Conservation (phyloP, 1,140 invertebrate species). For the Philopotamus ludificatus region DNA sequence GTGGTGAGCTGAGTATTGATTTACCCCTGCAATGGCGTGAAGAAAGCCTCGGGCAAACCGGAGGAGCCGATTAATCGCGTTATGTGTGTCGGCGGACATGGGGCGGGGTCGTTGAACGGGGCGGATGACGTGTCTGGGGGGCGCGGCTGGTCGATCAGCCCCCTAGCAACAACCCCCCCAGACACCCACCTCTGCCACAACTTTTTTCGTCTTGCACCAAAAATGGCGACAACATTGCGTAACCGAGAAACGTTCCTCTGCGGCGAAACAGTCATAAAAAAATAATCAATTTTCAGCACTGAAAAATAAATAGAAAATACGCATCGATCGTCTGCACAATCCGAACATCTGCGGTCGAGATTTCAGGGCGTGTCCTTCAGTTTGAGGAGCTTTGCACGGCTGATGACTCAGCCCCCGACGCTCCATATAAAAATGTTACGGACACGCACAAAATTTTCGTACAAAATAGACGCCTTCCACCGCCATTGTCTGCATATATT, state of each 20-base stretch:
- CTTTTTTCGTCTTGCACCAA: conserved; percentile 10
- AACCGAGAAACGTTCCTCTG: no score
- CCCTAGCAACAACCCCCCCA: background rate
- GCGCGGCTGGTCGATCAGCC: background rate
- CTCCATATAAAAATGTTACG: background rate
- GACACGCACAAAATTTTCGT: background rate
- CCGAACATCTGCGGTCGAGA: no score
- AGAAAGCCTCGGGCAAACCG: no score
- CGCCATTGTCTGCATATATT: background rate
- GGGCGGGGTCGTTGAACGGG: background rate
- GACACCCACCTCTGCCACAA: conserved; percentile 1
- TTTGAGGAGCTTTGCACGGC: background rate
- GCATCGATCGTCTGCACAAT: no score
- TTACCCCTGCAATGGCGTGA: no score
- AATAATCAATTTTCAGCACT: no score
- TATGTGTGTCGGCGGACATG: no score
- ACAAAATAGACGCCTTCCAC: background rate
- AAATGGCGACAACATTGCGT: conserved; percentile 3
- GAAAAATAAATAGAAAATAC: no score
- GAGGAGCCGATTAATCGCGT: no score
- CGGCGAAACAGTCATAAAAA: no score
- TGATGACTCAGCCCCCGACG: background rate
- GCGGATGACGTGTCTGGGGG: conserved; percentile 1
- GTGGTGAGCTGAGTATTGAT: no score
- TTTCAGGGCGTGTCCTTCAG: background rate